phyloP scores from a whole-genome alignment of 2,888 invertebrate species.

The Troglohyphantes excavatus region DNA sequence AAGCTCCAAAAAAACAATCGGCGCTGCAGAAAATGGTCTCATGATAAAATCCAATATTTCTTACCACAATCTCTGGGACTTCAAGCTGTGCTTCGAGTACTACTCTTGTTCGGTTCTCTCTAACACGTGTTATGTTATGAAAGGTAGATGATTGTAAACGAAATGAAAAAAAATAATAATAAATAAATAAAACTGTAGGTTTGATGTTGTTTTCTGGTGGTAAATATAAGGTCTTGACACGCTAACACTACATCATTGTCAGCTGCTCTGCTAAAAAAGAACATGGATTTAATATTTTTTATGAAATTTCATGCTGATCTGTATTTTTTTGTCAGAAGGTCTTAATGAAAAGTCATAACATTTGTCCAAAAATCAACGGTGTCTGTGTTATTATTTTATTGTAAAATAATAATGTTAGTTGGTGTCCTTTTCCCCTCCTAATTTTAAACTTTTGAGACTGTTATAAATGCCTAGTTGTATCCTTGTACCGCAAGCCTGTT shows the following conservation, averaged over 20 bases:
- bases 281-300: too few relatives aligned
- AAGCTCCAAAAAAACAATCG: constrained; percentile 12
- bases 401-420: too few relatives aligned
- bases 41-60: constrained; percentile 49
- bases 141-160: constrained; percentile 10
- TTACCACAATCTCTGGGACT: constrained; percentile 1
- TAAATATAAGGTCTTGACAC: constrained; percentile 48
- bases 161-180: constrained; percentile 10
- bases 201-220: constrained; percentile 3
- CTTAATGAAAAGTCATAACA: too few relatives aligned
- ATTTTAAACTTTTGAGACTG: too few relatives aligned
- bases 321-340: too few relatives aligned
- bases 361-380: too few relatives aligned
- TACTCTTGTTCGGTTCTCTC: background rate
- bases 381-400: too few relatives aligned
- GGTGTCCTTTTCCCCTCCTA: too few relatives aligned
- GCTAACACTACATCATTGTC: constrained; percentile 47
- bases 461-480: too few relatives aligned
- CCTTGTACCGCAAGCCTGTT: too few relatives aligned
- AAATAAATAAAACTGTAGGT: constrained; percentile 29
- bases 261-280: constrained; percentile 20
- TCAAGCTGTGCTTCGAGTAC: background rate
- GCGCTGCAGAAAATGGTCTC: constrained; percentile 17
- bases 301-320: too few relatives aligned
- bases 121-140: constrained; percentile 51